Evolutionary conservation across 1,140 invertebrate genomes (phyloP).

Genomic region (Aphis gossypii): DNA sequence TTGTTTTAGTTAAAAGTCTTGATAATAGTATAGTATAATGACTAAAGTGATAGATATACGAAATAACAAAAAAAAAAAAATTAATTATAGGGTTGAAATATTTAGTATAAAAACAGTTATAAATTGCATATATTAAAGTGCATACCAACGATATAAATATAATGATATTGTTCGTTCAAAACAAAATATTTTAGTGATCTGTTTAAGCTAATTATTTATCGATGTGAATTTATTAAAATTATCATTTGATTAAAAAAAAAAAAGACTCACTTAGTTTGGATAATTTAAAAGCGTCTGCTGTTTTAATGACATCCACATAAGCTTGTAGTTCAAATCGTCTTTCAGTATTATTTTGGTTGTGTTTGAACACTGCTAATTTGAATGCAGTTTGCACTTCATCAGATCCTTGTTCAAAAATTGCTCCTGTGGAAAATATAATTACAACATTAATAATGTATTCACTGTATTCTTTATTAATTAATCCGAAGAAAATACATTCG

Average conservation of each 20-base stretch:
- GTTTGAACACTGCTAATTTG: conserved; percentile 82
- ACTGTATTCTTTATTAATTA: neutral
- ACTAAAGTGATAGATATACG: neutral
- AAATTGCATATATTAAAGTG: too few relatives aligned
- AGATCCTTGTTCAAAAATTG: conserved; percentile 87
- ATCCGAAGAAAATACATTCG: neutral
- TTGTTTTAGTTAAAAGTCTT: too few relatives aligned
- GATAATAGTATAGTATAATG: too few relatives aligned
- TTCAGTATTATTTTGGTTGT: conserved; percentile 79
- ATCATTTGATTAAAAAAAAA: neutral
- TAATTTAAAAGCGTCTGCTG: conserved; percentile 89
- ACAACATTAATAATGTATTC: neutral
- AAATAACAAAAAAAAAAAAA: neutral
- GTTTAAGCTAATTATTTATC: neutral
- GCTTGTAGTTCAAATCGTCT: conserved; percentile 80
- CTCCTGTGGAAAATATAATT: conserved; percentile 71
- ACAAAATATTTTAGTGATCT: neutral
- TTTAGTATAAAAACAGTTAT: too few relatives aligned
- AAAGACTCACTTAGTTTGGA: conserved; percentile 83
- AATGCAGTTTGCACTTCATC: conserved; percentile 89
- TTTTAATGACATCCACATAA: conserved; percentile 90
- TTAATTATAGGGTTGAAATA: neutral
- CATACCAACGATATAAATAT: too few relatives aligned
- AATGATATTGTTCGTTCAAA: neutral
- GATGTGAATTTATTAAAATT: neutral